Evolutionary conservation across 2,888 invertebrate genomes (phyloP).

Genomic region (Spodoptera picta): DNA sequence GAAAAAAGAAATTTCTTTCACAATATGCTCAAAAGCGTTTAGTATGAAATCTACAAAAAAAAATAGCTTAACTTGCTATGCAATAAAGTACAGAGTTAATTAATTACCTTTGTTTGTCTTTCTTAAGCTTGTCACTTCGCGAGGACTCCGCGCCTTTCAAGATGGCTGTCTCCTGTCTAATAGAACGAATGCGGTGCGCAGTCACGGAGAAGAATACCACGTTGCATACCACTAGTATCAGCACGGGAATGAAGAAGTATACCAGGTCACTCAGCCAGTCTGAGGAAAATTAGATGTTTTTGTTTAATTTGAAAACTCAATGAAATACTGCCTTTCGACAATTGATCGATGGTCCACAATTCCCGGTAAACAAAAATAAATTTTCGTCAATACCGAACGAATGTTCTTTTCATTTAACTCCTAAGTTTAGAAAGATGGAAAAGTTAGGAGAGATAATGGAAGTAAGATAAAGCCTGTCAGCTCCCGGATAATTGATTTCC

Average conservation of each 20-base stretch:
- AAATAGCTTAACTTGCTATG: background rate
- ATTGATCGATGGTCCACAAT: conserved; percentile 14
- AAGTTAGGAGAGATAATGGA: conserved; percentile 1
- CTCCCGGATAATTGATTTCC: background rate
- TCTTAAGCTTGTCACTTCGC: conserved; percentile 88
- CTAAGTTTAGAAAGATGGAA: conserved; percentile 10
- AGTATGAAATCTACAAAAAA: background rate
- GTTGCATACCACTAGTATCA: conserved; percentile 90
- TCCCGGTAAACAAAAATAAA: background rate
- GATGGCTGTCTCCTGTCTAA: conserved; percentile 91
- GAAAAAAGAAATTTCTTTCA: no score
- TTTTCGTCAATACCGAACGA: conserved; percentile 8
- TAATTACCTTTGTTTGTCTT: conserved; percentile 88
- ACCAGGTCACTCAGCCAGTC: conserved; percentile 88
- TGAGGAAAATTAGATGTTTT: conserved; percentile 54
- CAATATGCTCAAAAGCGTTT: no score
- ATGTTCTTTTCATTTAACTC: background rate
- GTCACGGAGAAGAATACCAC: conserved; percentile 91
- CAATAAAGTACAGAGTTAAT: conserved; percentile 10
- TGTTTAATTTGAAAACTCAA: no score
- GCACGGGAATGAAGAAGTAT: conserved; percentile 92
- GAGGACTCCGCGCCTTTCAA: conserved; percentile 91
- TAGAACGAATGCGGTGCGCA: conserved; percentile 90
- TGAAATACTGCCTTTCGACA: background rate
- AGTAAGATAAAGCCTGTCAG: background rate